These are phyloP conservation scores for Scomberomorus guttatus DNA, from an alignment of 2,797 vertebrate genomes.

Conservation along the genomic window DNA sequence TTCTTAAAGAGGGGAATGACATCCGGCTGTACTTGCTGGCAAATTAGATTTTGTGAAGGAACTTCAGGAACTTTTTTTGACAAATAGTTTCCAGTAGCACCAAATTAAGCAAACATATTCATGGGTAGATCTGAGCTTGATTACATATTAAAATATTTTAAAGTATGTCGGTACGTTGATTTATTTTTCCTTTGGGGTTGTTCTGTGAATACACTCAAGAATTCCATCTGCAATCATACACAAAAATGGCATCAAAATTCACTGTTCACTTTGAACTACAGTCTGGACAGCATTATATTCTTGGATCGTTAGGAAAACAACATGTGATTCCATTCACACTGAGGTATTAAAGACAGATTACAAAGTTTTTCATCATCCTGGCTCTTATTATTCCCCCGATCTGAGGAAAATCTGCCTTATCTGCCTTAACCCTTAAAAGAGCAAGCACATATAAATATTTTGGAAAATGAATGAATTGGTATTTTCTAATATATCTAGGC, in stretches of 20 bases:
- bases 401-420: neutral
- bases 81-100: neutral
- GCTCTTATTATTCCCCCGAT: neutral
- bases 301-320: neutral
- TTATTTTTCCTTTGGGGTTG: neutral
- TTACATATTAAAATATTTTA: neutral
- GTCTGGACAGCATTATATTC: neutral
- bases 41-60: neutral
- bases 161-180: neutral
- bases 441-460: no score
- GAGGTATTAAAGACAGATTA: no score
- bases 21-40: neutral
- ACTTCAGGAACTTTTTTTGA: no score
- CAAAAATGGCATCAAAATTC: no score
- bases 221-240: no score
- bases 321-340: neutral
- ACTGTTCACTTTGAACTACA: no score
- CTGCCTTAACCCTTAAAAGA: no score
- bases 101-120: neutral
- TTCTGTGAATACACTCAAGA: neutral
- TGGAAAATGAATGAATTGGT: no score
- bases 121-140: neutral
- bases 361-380: neutral
- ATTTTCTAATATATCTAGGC: no score
- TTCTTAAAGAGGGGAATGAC: neutral